Percentiles rank a stretch among this genome's conserved stretches.
These are phyloP conservation scores for Parelbella ahira DNA, from an alignment of 2,888 invertebrate genomes.

Conservation along the genomic window DNA sequence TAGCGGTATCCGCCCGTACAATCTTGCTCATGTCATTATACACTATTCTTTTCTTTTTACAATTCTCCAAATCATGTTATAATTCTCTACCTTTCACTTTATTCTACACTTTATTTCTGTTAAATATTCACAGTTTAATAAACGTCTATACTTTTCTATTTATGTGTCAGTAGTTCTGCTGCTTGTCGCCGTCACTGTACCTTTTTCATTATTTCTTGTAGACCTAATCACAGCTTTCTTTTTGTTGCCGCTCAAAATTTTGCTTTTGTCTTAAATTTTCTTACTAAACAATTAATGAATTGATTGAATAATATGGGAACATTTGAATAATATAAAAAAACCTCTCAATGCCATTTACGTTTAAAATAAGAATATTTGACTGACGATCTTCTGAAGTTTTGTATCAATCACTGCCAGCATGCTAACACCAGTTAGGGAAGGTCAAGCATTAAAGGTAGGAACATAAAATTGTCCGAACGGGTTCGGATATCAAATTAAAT, in stretches of 20 bases:
- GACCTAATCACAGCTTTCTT: constrained; percentile 35
- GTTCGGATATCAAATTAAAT: no score
- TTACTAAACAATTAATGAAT: constrained; percentile 71
- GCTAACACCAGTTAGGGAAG: no score
- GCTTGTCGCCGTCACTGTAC: no score
- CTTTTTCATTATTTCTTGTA: constrained; percentile 45
- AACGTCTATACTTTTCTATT: constrained; percentile 53
- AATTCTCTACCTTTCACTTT: constrained; percentile 26
- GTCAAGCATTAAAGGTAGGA: no score
- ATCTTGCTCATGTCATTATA: constrained; percentile 60
- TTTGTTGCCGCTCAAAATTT: constrained; percentile 43
- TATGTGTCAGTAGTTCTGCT: no score
- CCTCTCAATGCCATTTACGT: constrained; percentile 67
- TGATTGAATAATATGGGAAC: constrained; percentile 73
- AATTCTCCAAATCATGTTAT: constrained; percentile 22
- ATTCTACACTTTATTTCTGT: constrained; percentile 31
- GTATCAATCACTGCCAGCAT: no score
- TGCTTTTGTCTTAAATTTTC: constrained; percentile 48
- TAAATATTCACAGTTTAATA: constrained; percentile 44
- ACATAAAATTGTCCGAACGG: no score
- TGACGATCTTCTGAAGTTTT: constrained; percentile 38
- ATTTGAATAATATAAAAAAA: constrained; percentile 67
- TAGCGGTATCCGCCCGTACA: constrained; percentile 48
- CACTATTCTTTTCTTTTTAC: constrained; percentile 34
- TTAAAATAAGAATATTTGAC: constrained; percentile 73